Percentiles rank a stretch among this genome's conserved stretches.
Evolutionary conservation across 1,140 invertebrate species (phyloP).

Genomic region (Drosophila murphyi): DNA sequence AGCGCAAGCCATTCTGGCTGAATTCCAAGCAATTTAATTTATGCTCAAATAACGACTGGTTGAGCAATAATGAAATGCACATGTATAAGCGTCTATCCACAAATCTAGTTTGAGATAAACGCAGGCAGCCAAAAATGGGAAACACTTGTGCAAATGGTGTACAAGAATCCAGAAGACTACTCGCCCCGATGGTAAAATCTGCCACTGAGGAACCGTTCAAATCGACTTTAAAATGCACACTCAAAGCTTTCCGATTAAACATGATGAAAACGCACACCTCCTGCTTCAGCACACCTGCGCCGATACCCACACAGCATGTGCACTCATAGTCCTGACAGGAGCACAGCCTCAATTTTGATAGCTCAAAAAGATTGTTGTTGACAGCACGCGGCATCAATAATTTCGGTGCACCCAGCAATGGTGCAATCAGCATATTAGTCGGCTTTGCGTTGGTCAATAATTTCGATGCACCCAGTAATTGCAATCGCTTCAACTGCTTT

Average conservation of each 20-base stretch:
- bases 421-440: neutral
- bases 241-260: constrained; percentile 38
- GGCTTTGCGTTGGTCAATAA: neutral
- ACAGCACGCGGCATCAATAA: neutral
- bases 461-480: constrained; percentile 1
- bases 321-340: constrained; percentile 56
- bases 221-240: constrained; percentile 44
- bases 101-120: constrained; percentile 48
- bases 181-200: constrained; percentile 46
- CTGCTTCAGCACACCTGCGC: constrained; percentile 40
- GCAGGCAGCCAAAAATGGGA: constrained; percentile 54
- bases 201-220: constrained; percentile 47
- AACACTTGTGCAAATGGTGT: constrained; percentile 49
- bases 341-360: constrained; percentile 60
- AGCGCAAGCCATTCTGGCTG: constrained; percentile 40
- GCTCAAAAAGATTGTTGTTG: constrained; percentile 54
- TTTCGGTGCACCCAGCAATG: neutral
- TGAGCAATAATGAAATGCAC: constrained; percentile 62
- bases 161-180: constrained; percentile 63
- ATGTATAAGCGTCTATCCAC: constrained; percentile 48
- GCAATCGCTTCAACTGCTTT: constrained; percentile 29
- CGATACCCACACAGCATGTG: constrained; percentile 63
- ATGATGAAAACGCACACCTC: constrained; percentile 41
- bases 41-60: constrained; percentile 61
- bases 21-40: constrained; percentile 61